Percentiles rank a stretch among this genome's conserved stretches.
Conservation (phyloP, 2,888 invertebrate genomes). For the Acronicta aceris region DNA sequence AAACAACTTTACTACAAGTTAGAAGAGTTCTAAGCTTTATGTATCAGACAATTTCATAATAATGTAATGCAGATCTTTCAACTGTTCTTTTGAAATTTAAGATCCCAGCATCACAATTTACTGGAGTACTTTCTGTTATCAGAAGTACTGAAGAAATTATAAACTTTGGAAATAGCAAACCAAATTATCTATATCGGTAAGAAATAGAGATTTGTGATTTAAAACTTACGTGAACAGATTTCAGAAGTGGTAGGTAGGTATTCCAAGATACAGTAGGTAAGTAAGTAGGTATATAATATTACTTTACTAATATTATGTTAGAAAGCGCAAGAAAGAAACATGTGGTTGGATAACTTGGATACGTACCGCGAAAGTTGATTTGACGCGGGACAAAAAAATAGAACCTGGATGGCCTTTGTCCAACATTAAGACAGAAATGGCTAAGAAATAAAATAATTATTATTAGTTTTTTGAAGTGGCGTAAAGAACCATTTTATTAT, state of each 20-base stretch:
- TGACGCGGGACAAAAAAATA: no score
- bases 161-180: constrained; percentile 1
- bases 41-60: constrained; percentile 10
- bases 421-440: no score
- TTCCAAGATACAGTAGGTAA: no score
- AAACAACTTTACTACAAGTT: constrained; percentile 18
- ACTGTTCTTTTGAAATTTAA: background rate
- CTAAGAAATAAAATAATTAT: no score
- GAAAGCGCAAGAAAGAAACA: no score
- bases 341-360: no score
- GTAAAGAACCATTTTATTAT: no score
- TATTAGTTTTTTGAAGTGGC: no score
- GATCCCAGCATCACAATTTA: background rate
- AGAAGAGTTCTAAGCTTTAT: constrained; percentile 13
- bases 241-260: no score
- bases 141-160: constrained; percentile 1
- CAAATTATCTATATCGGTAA: background rate
- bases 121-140: background rate
- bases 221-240: background rate
- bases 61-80: background rate
- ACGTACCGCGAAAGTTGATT: no score
- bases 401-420: no score
- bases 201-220: background rate
- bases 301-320: background rate
- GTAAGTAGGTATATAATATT: no score